Conservation (phyloP, 2,797 vertebrate genomes). For the Falco biarmicus region DNA sequence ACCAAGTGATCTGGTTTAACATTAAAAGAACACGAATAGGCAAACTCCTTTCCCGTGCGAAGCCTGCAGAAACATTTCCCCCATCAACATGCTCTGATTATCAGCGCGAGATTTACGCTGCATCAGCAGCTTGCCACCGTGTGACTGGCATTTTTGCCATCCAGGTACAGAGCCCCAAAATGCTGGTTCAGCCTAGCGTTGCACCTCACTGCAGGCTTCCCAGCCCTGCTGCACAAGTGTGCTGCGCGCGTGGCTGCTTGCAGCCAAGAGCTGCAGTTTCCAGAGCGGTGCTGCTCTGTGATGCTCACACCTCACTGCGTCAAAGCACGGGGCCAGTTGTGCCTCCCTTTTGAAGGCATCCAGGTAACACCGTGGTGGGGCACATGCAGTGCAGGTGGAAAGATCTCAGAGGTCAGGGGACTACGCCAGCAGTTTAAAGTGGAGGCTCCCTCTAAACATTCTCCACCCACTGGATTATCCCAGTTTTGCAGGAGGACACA, state of each 20-base stretch:
- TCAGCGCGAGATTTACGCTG: not conserved
- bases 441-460: not conserved
- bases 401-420: not conserved
- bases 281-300: not conserved
- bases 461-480: not conserved
- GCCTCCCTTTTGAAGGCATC: not conserved
- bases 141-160: not conserved
- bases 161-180: not conserved
- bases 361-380: not conserved
- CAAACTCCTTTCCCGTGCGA: not conserved
- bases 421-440: not conserved
- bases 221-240: not conserved
- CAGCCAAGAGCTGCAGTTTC: not conserved
- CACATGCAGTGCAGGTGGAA: not conserved
- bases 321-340: not conserved
- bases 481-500: not conserved
- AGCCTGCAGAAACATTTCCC: not conserved
- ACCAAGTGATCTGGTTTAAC: not conserved
- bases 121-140: not conserved
- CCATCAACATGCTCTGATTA: not conserved
- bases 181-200: not conserved
- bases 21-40: rapidly evolving
- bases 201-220: not conserved
- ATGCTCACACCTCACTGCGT: not conserved
- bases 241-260: not conserved